phyloP scores from a whole-genome alignment of 2,797 vertebrate species.

The Sparus aurata region DNA sequence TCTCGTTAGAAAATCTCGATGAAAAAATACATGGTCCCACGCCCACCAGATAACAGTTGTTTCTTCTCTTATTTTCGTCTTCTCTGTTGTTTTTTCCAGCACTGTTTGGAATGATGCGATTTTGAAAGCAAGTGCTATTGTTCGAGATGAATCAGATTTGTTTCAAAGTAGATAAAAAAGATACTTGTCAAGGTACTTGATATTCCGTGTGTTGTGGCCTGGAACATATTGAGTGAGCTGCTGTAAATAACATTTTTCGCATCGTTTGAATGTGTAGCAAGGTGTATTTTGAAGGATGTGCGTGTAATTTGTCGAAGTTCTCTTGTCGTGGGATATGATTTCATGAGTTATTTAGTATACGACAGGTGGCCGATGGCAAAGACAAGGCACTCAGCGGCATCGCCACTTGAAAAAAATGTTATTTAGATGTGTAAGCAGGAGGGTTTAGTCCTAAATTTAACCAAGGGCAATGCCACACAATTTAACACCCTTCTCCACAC shows the following conservation, averaged over 20 bases:
- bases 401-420: conserved; percentile 55
- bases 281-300: conserved; percentile 35
- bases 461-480: conserved; percentile 36
- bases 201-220: conserved; percentile 13
- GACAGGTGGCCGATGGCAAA: conserved; percentile 60
- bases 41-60: background rate
- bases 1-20: conserved; percentile 18
- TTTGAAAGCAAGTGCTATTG: conserved; percentile 32
- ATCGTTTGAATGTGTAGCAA: conserved; percentile 19
- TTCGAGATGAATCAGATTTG: conserved; percentile 21
- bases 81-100: conserved; percentile 15
- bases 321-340: conserved; percentile 30
- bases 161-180: conserved; percentile 41
- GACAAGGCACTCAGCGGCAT: conserved; percentile 30
- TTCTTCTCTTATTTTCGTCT: background rate
- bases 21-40: conserved; percentile 7
- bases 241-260: conserved; percentile 40
- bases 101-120: conserved; percentile 23
- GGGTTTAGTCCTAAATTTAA: conserved; percentile 45
- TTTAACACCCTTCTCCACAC: conserved; percentile 55
- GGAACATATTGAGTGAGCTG: conserved; percentile 41
- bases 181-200: conserved; percentile 35
- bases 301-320: conserved; percentile 39
- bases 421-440: conserved; percentile 47
- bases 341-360: conserved; percentile 44